Evolutionary conservation across 2,888 invertebrate genomes (phyloP).

Genomic region (Pelosia muscerda): DNA sequence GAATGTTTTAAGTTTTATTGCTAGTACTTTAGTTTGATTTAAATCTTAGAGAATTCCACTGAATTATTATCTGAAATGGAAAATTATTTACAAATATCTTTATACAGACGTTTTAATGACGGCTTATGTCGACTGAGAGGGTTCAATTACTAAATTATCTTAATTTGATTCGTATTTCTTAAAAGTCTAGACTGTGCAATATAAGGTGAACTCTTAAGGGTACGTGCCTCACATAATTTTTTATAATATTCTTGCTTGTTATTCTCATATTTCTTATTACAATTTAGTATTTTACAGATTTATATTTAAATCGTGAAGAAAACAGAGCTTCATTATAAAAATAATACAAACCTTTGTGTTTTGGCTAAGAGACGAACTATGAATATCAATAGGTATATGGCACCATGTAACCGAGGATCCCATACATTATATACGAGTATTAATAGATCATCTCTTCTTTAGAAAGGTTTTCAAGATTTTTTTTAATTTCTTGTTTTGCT

Average conservation of each 20-base stretch:
- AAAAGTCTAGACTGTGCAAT: conserved; percentile 5
- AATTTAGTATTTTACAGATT: neutral
- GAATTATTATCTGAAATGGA: conserved; percentile 54
- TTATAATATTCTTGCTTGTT: conserved; percentile 1
- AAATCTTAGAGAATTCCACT: conserved; percentile 38
- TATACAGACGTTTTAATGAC: neutral
- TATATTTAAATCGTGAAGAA: neutral
- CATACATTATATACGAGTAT: no score
- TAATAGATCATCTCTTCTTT: no score
- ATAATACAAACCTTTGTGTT: neutral
- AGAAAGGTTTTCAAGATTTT: no score
- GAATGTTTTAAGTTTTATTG: conserved; percentile 19
- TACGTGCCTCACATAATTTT: neutral
- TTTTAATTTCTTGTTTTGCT: no score
- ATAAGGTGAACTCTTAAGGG: conserved; percentile 3
- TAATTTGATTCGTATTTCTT: neutral
- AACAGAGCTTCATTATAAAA: neutral
- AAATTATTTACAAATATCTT: conserved; percentile 49
- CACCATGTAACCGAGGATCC: neutral
- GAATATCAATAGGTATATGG: neutral
- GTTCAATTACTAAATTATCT: conserved; percentile 7
- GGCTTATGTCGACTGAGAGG: conserved; percentile 43
- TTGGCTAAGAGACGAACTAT: neutral
- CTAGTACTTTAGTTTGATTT: conserved; percentile 18
- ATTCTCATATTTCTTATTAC: neutral